Evolutionary conservation across 2,113 vertebrate species (phyloP).

Genomic region (Cephalophus harveyi): DNA sequence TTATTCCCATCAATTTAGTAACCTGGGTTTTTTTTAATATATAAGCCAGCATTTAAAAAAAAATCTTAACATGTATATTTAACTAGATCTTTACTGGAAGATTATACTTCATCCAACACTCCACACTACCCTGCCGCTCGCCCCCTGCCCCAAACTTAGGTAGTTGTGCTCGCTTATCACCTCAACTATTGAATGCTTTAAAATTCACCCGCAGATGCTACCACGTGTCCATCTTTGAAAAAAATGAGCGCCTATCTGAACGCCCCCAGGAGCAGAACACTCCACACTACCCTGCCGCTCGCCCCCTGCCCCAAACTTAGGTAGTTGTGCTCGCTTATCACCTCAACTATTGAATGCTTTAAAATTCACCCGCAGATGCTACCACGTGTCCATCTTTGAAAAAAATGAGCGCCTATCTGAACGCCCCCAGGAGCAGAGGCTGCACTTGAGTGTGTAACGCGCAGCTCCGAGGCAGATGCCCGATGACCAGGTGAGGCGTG

Average conservation of each 20-base stretch:
- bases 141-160: not conserved
- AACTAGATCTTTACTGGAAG: not conserved
- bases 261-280: not conserved
- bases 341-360: not conserved
- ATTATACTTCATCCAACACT: not conserved
- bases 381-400: not conserved
- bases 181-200: not conserved
- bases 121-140: not conserved
- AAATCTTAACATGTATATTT: not conserved
- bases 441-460: not conserved
- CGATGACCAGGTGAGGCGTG: not conserved
- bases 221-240: not conserved
- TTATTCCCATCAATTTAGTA: not conserved
- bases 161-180: not conserved
- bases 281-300: not conserved
- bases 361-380: not conserved
- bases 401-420: not conserved
- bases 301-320: not conserved
- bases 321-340: not conserved
- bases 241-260: not conserved
- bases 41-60: not conserved
- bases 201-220: not conserved
- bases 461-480: not conserved
- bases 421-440: not conserved
- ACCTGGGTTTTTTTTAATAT: not conserved